Conservation (phyloP, 2,888 invertebrate species). For the Nymphalis urticae region DNA sequence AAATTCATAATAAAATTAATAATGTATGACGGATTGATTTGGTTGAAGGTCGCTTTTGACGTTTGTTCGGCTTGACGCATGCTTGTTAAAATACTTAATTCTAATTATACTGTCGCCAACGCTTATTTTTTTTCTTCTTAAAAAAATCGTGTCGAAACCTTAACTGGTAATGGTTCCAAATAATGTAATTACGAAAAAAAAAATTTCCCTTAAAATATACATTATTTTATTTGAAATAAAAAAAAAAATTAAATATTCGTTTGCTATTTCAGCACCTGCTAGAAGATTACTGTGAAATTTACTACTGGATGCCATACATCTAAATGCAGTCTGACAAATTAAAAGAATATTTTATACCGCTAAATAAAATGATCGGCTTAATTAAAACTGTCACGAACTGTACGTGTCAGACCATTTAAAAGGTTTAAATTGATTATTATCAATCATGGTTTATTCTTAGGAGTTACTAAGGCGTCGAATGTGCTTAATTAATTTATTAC, state of each 20-base stretch:
- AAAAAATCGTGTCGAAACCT: too few relatives aligned
- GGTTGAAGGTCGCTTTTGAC: conserved; percentile 25
- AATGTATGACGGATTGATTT: conserved; percentile 20
- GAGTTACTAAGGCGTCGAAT: neutral
- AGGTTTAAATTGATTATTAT: conserved; percentile 4
- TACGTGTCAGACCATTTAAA: conserved; percentile 12
- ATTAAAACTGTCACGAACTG: neutral
- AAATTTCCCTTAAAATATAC: too few relatives aligned
- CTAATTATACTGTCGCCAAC: neutral
- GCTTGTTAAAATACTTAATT: neutral
- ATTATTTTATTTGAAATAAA: too few relatives aligned
- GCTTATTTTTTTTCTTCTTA: too few relatives aligned
- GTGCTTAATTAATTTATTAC: conserved; percentile 2
- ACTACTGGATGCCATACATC: too few relatives aligned
- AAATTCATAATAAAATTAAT: conserved; percentile 14
- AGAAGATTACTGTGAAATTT: too few relatives aligned
- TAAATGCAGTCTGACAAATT: too few relatives aligned
- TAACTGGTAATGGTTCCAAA: too few relatives aligned
- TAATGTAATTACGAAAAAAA: too few relatives aligned
- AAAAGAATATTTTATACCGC: too few relatives aligned
- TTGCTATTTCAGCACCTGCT: too few relatives aligned
- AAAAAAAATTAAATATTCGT: too few relatives aligned
- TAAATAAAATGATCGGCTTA: neutral
- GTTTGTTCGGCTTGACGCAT: conserved; percentile 5
- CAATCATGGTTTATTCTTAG: conserved; percentile 22